Evolutionary conservation across 2,888 invertebrate species (phyloP).

Genomic region (Tipula lateralis): DNA sequence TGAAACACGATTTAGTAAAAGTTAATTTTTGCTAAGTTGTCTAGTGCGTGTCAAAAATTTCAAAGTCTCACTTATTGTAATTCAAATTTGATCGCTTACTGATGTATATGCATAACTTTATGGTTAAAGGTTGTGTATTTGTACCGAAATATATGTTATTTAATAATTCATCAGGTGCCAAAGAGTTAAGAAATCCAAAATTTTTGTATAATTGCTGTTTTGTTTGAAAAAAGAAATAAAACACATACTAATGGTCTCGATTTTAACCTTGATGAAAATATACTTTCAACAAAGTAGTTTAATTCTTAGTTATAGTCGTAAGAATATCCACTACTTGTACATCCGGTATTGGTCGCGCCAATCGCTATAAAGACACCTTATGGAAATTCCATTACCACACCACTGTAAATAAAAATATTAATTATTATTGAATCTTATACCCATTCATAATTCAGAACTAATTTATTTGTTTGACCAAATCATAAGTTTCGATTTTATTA

Average conservation of each 20-base stretch:
- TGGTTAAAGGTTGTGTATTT: background rate
- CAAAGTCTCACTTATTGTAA: background rate
- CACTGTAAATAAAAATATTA: background rate
- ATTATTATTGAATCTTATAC: background rate
- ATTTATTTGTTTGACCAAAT: background rate
- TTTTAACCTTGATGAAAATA: background rate
- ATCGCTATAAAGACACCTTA: background rate
- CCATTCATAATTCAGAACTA: background rate
- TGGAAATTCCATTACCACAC: background rate
- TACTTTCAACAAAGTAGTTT: background rate
- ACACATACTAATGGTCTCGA: background rate
- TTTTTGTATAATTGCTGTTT: no score
- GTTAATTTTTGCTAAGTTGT: background rate
- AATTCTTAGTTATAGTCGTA: background rate
- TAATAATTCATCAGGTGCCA: background rate
- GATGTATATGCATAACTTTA: no score
- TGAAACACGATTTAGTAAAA: background rate
- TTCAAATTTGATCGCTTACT: background rate
- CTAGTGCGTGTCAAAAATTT: background rate
- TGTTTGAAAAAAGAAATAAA: background rate
- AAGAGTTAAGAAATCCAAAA: background rate
- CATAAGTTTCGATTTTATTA: background rate
- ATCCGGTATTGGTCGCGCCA: background rate
- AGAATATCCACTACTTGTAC: background rate
- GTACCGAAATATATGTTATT: no score